Evolutionary conservation across 2,113 vertebrate genomes (phyloP).

Genomic region (Riparia riparia): DNA sequence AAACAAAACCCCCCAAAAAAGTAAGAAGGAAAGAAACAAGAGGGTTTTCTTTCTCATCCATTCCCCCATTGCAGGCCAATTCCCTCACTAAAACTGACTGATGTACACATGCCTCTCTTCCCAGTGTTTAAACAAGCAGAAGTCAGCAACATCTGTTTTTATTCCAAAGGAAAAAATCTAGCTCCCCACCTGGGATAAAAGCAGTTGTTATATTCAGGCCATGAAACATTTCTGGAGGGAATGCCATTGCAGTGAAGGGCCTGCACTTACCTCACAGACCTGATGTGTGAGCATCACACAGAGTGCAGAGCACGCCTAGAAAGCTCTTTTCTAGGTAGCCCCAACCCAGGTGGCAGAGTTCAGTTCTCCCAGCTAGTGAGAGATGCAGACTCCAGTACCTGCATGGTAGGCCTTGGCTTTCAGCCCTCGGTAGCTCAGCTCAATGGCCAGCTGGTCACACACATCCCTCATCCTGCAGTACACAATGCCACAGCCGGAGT

Average conservation of each 20-base stretch:
- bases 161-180: background rate
- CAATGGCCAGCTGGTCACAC: slow-evolving; percentile 91
- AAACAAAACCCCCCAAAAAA: background rate
- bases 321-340: background rate
- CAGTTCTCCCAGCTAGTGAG: background rate
- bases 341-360: background rate
- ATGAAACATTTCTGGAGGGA: background rate
- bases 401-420: slow-evolving; percentile 93
- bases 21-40: background rate
- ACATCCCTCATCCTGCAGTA: slow-evolving; percentile 94
- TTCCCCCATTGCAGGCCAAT: background rate
- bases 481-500: slow-evolving; percentile 90
- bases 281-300: background rate
- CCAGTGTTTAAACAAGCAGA: background rate
- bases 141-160: background rate
- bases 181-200: background rate
- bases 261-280: background rate
- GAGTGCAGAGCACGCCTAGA: background rate
- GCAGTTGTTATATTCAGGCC: background rate
- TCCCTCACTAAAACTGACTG: background rate
- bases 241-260: background rate
- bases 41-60: background rate
- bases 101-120: background rate
- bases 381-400: slow-evolving; percentile 76
- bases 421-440: slow-evolving; percentile 88